These are phyloP conservation scores for Hermetia illucens DNA, from an alignment of 1,140 invertebrate genomes.

Conservation along the genomic window DNA sequence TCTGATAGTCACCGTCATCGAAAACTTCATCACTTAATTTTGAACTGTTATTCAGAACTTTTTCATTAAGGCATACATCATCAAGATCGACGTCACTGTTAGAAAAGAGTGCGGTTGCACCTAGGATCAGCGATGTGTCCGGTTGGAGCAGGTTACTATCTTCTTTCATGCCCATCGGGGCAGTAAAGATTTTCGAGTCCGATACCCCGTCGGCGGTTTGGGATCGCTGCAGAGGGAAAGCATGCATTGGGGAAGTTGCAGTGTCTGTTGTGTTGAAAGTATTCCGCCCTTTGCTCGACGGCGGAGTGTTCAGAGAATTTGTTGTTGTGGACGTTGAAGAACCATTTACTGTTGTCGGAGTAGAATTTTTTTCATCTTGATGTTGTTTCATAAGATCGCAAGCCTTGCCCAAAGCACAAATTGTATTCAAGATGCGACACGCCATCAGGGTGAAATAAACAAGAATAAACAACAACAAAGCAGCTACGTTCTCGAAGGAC, in stretches of 20 bases:
- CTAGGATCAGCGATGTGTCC: constrained; percentile 34
- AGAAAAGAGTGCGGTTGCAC: constrained; percentile 64
- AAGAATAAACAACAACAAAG: constrained; percentile 54
- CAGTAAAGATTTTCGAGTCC: constrained; percentile 10
- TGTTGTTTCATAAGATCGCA: constrained; percentile 72
- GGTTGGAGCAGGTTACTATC: constrained; percentile 31
- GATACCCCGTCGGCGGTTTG: constrained; percentile 16
- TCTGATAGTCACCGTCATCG: constrained; percentile 18
- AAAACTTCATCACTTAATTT: constrained; percentile 20
- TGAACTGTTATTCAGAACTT: constrained; percentile 34
- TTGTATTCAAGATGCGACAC: constrained; percentile 69
- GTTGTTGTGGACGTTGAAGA: neutral
- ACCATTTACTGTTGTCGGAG: constrained; percentile 11
- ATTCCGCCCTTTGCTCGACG: constrained; percentile 1
- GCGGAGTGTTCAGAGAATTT: constrained; percentile 1
- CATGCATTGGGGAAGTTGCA: constrained; percentile 5
- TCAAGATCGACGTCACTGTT: constrained; percentile 81
- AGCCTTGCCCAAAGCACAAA: constrained; percentile 78
- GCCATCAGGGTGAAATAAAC: constrained; percentile 69
- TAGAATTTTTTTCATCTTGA: constrained; percentile 37
- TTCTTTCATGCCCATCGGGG: constrained; percentile 14
- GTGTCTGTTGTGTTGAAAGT: constrained; percentile 6
- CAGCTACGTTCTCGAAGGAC: constrained; percentile 37
- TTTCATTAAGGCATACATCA: constrained; percentile 61
- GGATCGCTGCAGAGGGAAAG: constrained; percentile 18